Evolutionary conservation across 2,113 vertebrate species (phyloP).

Genomic region (Sinocyclocheilus anophthalmus): DNA sequence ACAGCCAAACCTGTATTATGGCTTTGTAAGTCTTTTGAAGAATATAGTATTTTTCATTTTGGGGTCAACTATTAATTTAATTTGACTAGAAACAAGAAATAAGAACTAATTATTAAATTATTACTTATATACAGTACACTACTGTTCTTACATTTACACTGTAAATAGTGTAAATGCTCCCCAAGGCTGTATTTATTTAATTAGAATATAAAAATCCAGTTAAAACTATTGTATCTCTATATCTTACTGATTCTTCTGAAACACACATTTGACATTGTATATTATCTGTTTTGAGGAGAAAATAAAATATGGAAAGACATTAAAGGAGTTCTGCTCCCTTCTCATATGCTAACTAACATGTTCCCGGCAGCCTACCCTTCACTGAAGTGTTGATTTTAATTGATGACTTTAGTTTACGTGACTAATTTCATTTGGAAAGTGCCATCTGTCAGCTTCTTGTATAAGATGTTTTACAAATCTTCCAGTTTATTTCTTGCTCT

Average conservation of each 20-base stretch:
- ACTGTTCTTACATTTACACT: too few species aligned
- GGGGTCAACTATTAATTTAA: too few species aligned
- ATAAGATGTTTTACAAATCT: not conserved
- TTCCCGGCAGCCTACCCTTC: not conserved
- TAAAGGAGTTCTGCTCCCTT: not conserved
- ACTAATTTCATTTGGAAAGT: not conserved
- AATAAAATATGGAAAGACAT: not conserved
- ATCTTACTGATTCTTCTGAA: too few species aligned
- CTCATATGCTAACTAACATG: not conserved
- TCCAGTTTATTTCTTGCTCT: not conserved
- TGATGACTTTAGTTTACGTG: not conserved
- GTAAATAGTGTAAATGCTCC: not conserved
- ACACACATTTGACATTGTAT: too few species aligned
- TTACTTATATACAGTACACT: too few species aligned
- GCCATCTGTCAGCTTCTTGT: not conserved
- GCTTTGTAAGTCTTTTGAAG: too few species aligned
- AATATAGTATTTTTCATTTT: too few species aligned
- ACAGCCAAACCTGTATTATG: not conserved
- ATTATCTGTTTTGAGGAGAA: not conserved
- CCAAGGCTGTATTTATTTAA: not conserved
- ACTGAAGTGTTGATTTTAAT: not conserved
- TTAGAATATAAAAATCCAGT: not conserved
- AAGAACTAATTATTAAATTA: too few species aligned
- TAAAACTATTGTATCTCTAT: too few species aligned
- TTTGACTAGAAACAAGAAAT: too few species aligned